phyloP scores from a whole-genome alignment of 2,888 invertebrate genomes.

The Macrosoma leucophasiata region DNA sequence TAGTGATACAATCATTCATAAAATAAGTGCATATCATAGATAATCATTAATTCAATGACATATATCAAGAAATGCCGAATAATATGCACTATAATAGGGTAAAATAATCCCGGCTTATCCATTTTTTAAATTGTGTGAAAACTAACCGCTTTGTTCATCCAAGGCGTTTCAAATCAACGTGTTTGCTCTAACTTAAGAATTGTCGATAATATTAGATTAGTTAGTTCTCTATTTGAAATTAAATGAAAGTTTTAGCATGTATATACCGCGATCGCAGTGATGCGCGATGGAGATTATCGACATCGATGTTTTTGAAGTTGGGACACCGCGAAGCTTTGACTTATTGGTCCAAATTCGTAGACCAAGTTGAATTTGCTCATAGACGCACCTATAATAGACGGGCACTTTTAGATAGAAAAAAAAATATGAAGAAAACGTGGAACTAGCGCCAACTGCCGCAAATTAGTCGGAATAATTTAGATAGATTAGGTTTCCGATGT shows the following conservation, averaged over 20 bases:
- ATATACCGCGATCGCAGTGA: slow-evolving; percentile 20
- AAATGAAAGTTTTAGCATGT: slow-evolving; percentile 21
- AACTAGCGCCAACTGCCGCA: slow-evolving; percentile 66
- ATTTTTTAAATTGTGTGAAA: too few relatives aligned
- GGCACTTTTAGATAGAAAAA: slow-evolving; percentile 57
- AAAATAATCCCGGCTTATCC: too few relatives aligned
- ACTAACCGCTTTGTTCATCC: slow-evolving; percentile 51
- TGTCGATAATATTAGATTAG: slow-evolving; percentile 34
- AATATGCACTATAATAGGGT: too few relatives aligned
- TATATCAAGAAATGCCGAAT: too few relatives aligned
- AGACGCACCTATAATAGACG: slow-evolving; percentile 59
- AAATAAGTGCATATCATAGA: too few relatives aligned
- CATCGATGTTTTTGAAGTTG: slow-evolving; percentile 1
- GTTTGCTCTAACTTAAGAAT: slow-evolving; percentile 41
- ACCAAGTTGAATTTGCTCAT: slow-evolving; percentile 60
- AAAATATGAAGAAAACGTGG: slow-evolving; percentile 24
- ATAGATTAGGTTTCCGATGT: slow-evolving; percentile 22
- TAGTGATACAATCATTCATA: too few relatives aligned
- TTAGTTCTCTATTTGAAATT: slow-evolving; percentile 23
- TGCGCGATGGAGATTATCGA: slow-evolving; percentile 12
- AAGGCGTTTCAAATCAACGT: slow-evolving; percentile 37
- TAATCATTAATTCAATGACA: too few relatives aligned
- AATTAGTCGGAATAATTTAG: slow-evolving; percentile 35
- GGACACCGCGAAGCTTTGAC: slow-evolving; percentile 16
- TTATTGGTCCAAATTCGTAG: slow-evolving; percentile 54